Conservation (phyloP, 2,113 vertebrate species). For the Trematocara stigmaticum region DNA sequence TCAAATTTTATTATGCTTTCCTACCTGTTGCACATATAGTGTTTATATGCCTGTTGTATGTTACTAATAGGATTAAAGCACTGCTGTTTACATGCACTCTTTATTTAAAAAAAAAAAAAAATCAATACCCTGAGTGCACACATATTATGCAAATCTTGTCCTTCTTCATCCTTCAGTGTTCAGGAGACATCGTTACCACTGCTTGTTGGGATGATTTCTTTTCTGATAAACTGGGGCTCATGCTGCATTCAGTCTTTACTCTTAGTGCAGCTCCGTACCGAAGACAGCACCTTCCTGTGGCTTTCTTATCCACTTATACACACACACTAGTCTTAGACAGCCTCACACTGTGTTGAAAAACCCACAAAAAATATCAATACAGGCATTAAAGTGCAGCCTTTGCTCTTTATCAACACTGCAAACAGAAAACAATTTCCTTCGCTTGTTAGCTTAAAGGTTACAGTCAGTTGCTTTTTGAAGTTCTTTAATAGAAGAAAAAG, state of each 20-base stretch:
- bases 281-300: background rate
- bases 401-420: background rate
- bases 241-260: background rate
- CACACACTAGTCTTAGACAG: background rate
- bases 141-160: background rate
- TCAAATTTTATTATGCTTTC: background rate
- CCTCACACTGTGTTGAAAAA: background rate
- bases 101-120: background rate
- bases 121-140: background rate
- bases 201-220: background rate
- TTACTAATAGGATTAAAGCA: background rate
- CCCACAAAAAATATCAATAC: background rate
- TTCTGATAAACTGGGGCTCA: background rate
- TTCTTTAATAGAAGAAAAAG: background rate
- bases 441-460: background rate
- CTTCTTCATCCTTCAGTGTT: background rate
- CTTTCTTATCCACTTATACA: background rate
- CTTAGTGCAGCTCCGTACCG: background rate
- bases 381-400: background rate
- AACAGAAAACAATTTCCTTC: background rate
- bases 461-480: background rate
- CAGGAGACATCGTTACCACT: background rate
- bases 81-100: background rate
- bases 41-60: background rate
- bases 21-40: background rate